Percentiles rank a stretch among this genome's conserved stretches.
Conservation (phyloP, 2,888 invertebrate genomes). For the Marronus borbonicus region DNA sequence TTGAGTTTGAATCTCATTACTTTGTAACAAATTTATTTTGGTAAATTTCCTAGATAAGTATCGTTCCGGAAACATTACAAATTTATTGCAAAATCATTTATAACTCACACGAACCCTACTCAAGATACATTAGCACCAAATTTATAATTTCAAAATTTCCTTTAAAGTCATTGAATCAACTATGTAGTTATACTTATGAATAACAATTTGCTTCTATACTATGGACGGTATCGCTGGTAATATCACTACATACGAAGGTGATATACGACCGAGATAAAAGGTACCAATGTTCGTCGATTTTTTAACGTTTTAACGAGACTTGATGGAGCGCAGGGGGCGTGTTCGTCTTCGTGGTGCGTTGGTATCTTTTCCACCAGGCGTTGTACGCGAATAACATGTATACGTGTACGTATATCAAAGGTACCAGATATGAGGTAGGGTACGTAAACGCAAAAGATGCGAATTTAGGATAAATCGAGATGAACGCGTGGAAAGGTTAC, state of each 20-base stretch:
- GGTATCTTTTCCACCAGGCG: constrained; percentile 2
- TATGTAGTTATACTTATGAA: too few relatives aligned
- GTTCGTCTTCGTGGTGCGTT: neutral
- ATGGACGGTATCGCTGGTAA: too few relatives aligned
- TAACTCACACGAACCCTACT: too few relatives aligned
- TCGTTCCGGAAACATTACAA: too few relatives aligned
- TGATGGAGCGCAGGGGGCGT: constrained; percentile 3
- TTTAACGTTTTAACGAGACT: constrained; percentile 10
- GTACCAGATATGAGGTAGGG: neutral
- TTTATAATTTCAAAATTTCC: too few relatives aligned
- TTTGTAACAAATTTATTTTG: too few relatives aligned
- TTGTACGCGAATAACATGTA: neutral
- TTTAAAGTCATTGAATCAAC: too few relatives aligned
- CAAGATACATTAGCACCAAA: too few relatives aligned
- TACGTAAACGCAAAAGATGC: neutral
- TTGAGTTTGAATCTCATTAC: too few relatives aligned
- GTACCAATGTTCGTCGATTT: constrained; percentile 2
- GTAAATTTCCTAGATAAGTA: too few relatives aligned
- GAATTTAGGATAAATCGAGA: neutral
- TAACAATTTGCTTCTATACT: too few relatives aligned
- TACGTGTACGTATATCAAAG: neutral
- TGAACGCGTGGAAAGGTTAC: neutral
- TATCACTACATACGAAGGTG: neutral
- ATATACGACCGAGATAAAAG: constrained; percentile 1
- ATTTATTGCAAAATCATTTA: too few relatives aligned